These are phyloP conservation scores for Palythoa grandiflora DNA, from an alignment of 92 coral and sea anemone species.

Conservation along the genomic window DNA sequence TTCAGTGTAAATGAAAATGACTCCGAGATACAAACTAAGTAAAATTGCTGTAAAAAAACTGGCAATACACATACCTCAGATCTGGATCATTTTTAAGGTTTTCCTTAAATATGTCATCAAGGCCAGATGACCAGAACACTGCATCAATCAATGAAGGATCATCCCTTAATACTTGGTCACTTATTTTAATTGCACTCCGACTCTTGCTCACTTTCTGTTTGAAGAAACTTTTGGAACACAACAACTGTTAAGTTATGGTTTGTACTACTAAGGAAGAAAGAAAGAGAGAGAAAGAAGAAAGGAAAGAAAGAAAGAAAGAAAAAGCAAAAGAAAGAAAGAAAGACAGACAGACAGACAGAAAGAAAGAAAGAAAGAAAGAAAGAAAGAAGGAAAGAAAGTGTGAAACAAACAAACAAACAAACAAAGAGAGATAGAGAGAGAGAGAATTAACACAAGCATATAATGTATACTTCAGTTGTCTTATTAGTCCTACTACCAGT, in stretches of 20 bases:
- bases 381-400: too few relatives aligned
- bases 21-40: too few relatives aligned
- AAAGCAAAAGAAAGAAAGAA: too few relatives aligned
- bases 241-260: neutral
- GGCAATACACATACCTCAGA: constrained; percentile 69
- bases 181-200: constrained; percentile 92
- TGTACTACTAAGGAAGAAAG: neutral
- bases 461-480: too few relatives aligned
- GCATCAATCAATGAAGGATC: constrained; percentile 82
- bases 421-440: too few relatives aligned
- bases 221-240: constrained; percentile 68
- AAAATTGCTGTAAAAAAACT: neutral
- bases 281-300: too few relatives aligned
- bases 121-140: constrained; percentile 91
- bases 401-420: neutral
- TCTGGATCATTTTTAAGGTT: constrained; percentile 91
- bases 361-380: too few relatives aligned
- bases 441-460: too few relatives aligned
- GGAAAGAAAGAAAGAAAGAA: neutral
- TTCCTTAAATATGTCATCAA: constrained; percentile 89
- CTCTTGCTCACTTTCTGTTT: constrained; percentile 86
- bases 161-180: constrained; percentile 87
- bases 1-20: too few relatives aligned
- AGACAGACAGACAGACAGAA: too few relatives aligned
- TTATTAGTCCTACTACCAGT: too few relatives aligned